These are phyloP conservation scores for Neotragus pygmaeus DNA, from an alignment of 2,113 vertebrate species.

Conservation along the genomic window DNA sequence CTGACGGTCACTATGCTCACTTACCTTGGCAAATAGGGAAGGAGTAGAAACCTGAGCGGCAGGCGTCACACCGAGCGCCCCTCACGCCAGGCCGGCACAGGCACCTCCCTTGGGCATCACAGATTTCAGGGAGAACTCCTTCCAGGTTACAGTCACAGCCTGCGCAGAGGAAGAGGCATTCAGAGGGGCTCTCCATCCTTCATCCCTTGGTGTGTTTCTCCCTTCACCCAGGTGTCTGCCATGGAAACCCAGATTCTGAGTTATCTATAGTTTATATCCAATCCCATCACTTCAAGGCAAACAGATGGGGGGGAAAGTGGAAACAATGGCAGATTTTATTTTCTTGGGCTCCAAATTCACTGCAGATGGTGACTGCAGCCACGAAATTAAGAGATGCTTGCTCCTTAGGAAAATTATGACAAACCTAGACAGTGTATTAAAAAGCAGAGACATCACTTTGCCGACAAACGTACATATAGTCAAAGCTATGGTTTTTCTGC, in stretches of 20 bases:
- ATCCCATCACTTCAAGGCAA: neutral
- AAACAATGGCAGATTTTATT: neutral
- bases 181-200: neutral
- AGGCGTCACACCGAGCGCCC: conserved; percentile 85
- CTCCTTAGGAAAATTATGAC: neutral
- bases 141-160: conserved; percentile 85
- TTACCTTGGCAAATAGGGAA: conserved; percentile 90
- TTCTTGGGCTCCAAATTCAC: neutral
- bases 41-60: conserved; percentile 81
- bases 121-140: conserved; percentile 81
- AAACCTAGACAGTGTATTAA: neutral
- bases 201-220: neutral
- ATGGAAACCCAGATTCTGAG: neutral
- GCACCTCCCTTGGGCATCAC: conserved; percentile 83
- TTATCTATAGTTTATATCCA: neutral
- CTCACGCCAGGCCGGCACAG: conserved; percentile 83
- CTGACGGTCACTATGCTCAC: neutral
- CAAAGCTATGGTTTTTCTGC: neutral
- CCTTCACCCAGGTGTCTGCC: neutral
- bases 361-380: neutral
- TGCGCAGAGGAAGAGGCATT: conserved; percentile 66
- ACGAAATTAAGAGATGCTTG: neutral
- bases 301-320: neutral
- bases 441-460: neutral
- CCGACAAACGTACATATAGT: neutral